Evolutionary conservation across 1,140 invertebrate genomes (phyloP), one percentile per base, ranked within the genome.

Genomic region (Apolygus lucorum): DNA sequence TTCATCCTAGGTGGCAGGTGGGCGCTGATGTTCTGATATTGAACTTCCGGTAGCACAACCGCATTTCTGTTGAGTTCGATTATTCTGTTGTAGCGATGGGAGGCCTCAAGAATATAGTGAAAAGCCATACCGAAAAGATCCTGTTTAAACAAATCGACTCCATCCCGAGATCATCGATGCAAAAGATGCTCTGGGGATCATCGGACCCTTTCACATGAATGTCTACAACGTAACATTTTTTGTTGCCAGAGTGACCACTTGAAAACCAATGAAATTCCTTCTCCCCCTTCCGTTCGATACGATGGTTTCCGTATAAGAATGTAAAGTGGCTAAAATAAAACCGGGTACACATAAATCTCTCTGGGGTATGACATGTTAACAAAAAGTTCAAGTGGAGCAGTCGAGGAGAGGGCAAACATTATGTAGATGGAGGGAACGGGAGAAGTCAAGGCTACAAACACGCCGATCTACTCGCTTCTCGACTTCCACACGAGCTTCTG

Each of bases 291-390:
- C 54, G 11, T 59, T 24, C 13, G 22, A 17, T 59, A 13, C 54
- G 54, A 59, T 59, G 54, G 54, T 14, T 59, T 59, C 54, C 22
- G 8, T 22, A 59, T 59, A 49, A 59, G 54, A 59, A 59, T 59
- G 54, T 59, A 59, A 59, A 59, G 54, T 59, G 54, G 54, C 54
- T 59, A 59, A 59, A 59, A 59, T 59, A 59, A 59, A 59, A 59
- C 54, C 22, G 54, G 54, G 54, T 59, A 59, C 22, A 59, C 54
- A 59, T 59, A 59, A 59, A 59, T 59, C 54, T 59, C 54, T 21
- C 34, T 21, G 54, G 54, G 54, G 54, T 59, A 59, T 59, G 54
- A 59, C 54, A 59, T 59, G 54, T 59, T 59, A 59, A 59, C 54
- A 59, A 59, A n/a, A 59, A 59, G 54, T 59, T 59, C 54, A 59